phyloP scores from a whole-genome alignment of 2,888 invertebrate species.

The Stegana nigrithorax region DNA sequence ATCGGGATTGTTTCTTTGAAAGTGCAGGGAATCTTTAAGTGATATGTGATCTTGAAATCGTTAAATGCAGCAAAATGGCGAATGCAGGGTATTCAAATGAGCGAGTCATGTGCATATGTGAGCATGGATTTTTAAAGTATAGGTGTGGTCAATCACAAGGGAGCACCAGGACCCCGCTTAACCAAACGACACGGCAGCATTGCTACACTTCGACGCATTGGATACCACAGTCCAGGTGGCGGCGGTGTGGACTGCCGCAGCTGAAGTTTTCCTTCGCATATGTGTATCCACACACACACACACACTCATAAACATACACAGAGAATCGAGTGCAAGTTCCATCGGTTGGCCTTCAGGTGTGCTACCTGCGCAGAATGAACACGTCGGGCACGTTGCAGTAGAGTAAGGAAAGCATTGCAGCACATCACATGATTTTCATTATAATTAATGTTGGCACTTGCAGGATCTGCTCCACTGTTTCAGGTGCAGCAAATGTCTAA shows the following conservation, averaged over 20 bases:
- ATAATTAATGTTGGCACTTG: slow-evolving; percentile 42
- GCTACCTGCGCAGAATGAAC: too few relatives aligned
- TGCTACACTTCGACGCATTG: slow-evolving; percentile 30
- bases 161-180: background rate
- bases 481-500: background rate
- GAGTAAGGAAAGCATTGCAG: background rate
- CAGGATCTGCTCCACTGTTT: background rate
- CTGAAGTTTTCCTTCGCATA: background rate
- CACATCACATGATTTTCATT: slow-evolving; percentile 35
- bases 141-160: too few relatives aligned
- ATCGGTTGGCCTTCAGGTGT: too few relatives aligned
- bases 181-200: background rate
- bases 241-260: too few relatives aligned
- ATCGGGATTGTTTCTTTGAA: too few relatives aligned
- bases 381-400: background rate
- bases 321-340: background rate
- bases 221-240: background rate
- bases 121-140: too few relatives aligned
- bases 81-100: too few relatives aligned
- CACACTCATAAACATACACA: background rate
- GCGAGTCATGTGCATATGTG: too few relatives aligned
- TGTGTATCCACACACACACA: background rate
- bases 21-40: too few relatives aligned
- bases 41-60: too few relatives aligned
- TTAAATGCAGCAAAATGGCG: too few relatives aligned